These are phyloP conservation scores for Tympanoctomys barrerae DNA, from an alignment of 2,797 vertebrate genomes.

Conservation along the genomic window DNA sequence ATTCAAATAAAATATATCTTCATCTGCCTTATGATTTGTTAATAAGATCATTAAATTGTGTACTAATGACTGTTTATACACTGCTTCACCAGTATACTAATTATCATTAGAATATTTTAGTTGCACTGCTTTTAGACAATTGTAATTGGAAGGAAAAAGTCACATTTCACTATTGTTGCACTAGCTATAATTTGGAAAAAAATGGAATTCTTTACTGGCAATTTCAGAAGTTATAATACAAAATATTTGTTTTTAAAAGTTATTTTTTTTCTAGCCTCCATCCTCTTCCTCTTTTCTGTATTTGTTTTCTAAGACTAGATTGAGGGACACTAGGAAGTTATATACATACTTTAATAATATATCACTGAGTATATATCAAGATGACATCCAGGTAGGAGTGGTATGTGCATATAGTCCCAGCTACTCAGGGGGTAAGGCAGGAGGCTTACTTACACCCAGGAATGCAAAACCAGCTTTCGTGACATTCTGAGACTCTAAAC, in stretches of 20 bases:
- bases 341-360: background rate
- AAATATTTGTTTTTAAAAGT: background rate
- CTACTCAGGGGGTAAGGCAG: background rate
- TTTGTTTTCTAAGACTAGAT: slow-evolving; percentile 52
- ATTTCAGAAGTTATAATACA: slow-evolving; percentile 45
- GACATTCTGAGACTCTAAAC: background rate
- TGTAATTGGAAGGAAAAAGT: background rate
- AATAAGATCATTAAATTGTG: slow-evolving; percentile 37
- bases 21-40: slow-evolving; percentile 1
- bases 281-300: background rate
- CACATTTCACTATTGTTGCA: slow-evolving; percentile 1
- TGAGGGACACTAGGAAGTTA: background rate
- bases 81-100: background rate
- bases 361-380: background rate
- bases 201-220: background rate
- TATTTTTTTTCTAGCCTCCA: slow-evolving; percentile 51
- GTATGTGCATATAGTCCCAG: background rate
- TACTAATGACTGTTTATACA: slow-evolving; percentile 12
- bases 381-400: background rate
- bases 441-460: no score
- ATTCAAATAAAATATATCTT: slow-evolving; percentile 21
- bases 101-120: background rate
- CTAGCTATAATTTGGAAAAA: slow-evolving; percentile 16
- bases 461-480: background rate
- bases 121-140: background rate